Evolutionary conservation across 2,888 invertebrate genomes (phyloP).

Genomic region (Zhuqinia jingwanae): DNA sequence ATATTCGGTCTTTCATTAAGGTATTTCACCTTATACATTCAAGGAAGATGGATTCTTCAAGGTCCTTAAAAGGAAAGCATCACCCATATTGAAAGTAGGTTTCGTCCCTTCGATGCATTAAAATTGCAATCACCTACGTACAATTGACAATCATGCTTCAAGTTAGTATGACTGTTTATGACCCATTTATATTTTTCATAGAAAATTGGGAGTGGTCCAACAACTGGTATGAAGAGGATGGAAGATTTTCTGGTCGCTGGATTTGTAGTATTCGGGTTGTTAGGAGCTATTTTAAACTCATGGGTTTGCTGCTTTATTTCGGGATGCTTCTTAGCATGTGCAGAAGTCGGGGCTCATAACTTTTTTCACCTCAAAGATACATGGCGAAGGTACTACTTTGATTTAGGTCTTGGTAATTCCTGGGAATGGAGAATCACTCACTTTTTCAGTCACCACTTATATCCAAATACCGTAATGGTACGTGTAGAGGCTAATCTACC

Average conservation of each 20-base stretch:
- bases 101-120: not conserved
- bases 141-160: no score
- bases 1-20: not conserved
- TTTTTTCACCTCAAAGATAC: conserved; percentile 89
- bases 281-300: conserved; percentile 80
- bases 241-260: conserved; percentile 76
- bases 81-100: conserved; percentile 73
- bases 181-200: no score
- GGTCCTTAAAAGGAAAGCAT: conserved; percentile 84
- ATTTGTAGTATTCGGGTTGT: conserved; percentile 69
- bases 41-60: conserved; percentile 88
- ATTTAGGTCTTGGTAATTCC: conserved; percentile 47
- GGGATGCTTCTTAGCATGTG: conserved; percentile 84
- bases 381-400: conserved; percentile 90
- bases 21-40: conserved; percentile 87
- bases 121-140: not conserved
- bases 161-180: no score
- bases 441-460: conserved; percentile 89
- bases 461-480: conserved; percentile 89
- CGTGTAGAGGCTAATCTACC: conserved; percentile 79
- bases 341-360: conserved; percentile 86
- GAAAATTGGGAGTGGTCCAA: conserved; percentile 77
- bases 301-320: conserved; percentile 82
- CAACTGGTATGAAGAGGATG: conserved; percentile 65
- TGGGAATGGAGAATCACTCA: conserved; percentile 89